Evolutionary conservation across 2,888 invertebrate genomes (phyloP).

Genomic region (Acrobasis repandana): DNA sequence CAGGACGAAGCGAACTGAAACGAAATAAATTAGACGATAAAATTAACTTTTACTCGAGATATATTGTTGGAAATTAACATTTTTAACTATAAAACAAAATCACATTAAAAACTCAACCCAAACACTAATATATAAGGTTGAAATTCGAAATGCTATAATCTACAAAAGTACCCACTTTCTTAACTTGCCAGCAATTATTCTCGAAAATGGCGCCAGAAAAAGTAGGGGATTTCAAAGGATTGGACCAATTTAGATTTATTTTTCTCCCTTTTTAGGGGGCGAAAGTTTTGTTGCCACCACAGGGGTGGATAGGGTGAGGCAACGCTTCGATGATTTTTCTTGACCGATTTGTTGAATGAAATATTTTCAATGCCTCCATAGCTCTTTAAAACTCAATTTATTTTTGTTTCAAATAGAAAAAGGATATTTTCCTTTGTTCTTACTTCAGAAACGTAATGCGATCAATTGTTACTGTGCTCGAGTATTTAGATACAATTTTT

Average conservation of each 20-base stretch:
- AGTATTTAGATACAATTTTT: too few species aligned
- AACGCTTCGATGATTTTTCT: conserved; percentile 17
- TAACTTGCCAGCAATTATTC: conserved; percentile 75
- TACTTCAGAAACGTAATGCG: too few species aligned
- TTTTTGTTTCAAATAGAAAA: too few species aligned
- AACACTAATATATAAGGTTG: background rate
- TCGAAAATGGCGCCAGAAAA: conserved; percentile 77
- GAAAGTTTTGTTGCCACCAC: conserved; percentile 70
- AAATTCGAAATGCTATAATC: conserved; percentile 26
- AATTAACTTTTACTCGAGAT: conserved; percentile 51
- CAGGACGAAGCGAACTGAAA: conserved; percentile 34
- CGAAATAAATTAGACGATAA: conserved; percentile 49
- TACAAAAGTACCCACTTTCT: conserved; percentile 50
- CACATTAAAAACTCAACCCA: conserved; percentile 31
- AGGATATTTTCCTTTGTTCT: too few species aligned
- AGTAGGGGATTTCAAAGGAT: conserved; percentile 78
- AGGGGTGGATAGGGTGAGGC: conserved; percentile 27
- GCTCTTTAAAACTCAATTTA: background rate
- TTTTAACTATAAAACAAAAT: conserved; percentile 42
- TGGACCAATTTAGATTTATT: conserved; percentile 81
- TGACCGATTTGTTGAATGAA: conserved; percentile 18
- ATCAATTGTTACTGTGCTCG: too few species aligned
- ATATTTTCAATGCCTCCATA: conserved; percentile 1
- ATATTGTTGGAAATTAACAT: conserved; percentile 54
- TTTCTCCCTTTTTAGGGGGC: conserved; percentile 69